A percentile compares a stretch with the other conserved stretches of the same genome.
phyloP scores from a whole-genome alignment of 2,888 invertebrate species.

The Acholoe squamosa region DNA sequence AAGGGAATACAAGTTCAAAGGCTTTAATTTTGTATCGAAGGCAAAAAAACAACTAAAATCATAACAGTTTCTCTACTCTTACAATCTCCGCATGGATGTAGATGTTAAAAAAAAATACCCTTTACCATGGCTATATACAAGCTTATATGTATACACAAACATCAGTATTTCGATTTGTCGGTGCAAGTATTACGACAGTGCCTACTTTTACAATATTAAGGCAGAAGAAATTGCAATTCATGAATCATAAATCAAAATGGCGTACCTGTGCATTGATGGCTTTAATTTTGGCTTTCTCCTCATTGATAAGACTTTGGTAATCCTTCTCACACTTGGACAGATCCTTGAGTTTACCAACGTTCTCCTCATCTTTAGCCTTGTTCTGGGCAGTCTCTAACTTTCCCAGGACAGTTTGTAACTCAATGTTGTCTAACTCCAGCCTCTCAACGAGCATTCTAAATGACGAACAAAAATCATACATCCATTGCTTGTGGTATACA shows the following conservation, averaged over 20 bases:
- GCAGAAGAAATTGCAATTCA: background rate
- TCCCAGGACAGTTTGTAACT: conserved; percentile 31
- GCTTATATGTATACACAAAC: too few species aligned
- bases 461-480: background rate
- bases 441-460: conserved; percentile 9
- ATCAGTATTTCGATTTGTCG: too few species aligned
- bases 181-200: too few species aligned
- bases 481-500: background rate
- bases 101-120: too few species aligned
- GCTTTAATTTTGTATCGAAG: too few species aligned
- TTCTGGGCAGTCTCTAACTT: conserved; percentile 73
- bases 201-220: too few species aligned
- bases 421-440: conserved; percentile 33
- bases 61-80: too few species aligned
- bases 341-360: conserved; percentile 70
- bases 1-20: too few species aligned
- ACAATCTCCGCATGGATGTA: too few species aligned
- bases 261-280: conserved; percentile 72
- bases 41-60: too few species aligned
- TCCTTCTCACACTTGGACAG: conserved; percentile 73
- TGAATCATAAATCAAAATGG: background rate
- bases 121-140: too few species aligned
- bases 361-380: conserved; percentile 71
- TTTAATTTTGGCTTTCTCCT: conserved; percentile 72
- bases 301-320: conserved; percentile 69